Conservation (phyloP, 1,140 invertebrate species). For the Drosophila elegans region DNA sequence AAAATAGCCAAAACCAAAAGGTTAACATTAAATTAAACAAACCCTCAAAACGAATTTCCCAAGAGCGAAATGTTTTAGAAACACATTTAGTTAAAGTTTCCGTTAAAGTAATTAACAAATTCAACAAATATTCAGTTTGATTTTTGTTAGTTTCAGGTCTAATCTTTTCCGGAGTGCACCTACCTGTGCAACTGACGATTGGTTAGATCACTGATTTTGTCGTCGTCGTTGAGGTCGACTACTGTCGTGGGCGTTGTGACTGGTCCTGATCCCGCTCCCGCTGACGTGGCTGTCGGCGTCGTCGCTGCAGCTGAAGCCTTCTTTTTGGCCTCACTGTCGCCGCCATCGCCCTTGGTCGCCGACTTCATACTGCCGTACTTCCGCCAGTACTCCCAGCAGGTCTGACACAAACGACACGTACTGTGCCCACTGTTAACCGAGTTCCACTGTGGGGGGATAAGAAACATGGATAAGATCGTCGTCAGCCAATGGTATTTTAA, state of each 20-base stretch:
- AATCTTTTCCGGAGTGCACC: not conserved
- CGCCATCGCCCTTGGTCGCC: constrained; percentile 86
- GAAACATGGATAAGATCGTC: not conserved
- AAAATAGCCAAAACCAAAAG: too few relatives aligned
- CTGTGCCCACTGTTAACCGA: constrained; percentile 94
- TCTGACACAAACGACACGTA: constrained; percentile 95
- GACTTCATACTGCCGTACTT: constrained; percentile 98
- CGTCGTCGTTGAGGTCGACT: constrained; percentile 85
- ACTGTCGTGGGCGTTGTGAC: constrained; percentile 53
- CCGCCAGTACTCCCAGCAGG: constrained; percentile 99
- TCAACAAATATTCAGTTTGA: not conserved
- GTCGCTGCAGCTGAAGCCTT: constrained; percentile 55
- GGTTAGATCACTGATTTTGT: constrained; percentile 84
- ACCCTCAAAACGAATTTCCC: too few relatives aligned
- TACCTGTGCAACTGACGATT: constrained; percentile 84
- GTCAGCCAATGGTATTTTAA: not conserved
- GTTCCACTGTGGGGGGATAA: constrained; percentile 93
- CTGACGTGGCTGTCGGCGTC: constrained; percentile 39
- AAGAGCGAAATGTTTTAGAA: too few relatives aligned
- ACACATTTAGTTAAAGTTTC: too few relatives aligned
- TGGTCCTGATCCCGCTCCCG: constrained; percentile 21
- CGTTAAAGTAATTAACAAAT: too few relatives aligned
- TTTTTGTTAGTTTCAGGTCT: not conserved
- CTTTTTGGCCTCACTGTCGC: constrained; percentile 86
- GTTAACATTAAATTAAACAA: too few relatives aligned